phyloP scores from a whole-genome alignment of 2,888 invertebrate genomes.

The Ochropleura plecta region DNA sequence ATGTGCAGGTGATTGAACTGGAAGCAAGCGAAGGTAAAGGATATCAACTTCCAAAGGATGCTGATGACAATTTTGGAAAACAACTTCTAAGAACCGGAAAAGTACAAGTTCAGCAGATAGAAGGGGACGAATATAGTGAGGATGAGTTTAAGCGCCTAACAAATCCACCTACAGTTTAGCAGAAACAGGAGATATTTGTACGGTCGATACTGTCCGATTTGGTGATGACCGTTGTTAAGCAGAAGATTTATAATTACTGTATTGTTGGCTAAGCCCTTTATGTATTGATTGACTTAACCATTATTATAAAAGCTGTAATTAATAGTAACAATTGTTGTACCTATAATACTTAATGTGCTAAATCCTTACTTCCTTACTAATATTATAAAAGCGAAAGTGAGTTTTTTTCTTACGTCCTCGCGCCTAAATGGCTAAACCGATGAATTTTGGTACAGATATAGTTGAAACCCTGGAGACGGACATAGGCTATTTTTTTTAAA shows the following conservation, averaged over 20 bases:
- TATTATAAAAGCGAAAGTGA: too few relatives aligned
- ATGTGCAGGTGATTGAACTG: slow-evolving; percentile 17
- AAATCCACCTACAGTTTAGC: neutral
- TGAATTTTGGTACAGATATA: too few relatives aligned
- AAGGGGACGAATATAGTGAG: neutral
- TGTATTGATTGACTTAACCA: neutral
- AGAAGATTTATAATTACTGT: neutral
- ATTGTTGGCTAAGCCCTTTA: neutral
- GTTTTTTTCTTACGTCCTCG: too few relatives aligned
- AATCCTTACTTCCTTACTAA: too few relatives aligned
- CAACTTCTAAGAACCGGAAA: neutral
- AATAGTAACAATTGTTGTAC: too few relatives aligned
- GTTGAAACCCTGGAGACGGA: too few relatives aligned
- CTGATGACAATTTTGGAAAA: neutral
- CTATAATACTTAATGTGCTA: too few relatives aligned
- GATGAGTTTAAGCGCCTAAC: neutral
- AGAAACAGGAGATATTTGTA: neutral
- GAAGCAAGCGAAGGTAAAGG: neutral
- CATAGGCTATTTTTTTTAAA: too few relatives aligned
- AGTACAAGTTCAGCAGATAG: slow-evolving; percentile 15
- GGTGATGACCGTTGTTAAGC: neutral
- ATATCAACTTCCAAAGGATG: slow-evolving; percentile 15
- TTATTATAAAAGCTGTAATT: too few relatives aligned
- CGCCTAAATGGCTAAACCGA: too few relatives aligned
- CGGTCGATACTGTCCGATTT: neutral